Conservation (phyloP, 2,888 invertebrate genomes). For the Drosophila birchii region DNA sequence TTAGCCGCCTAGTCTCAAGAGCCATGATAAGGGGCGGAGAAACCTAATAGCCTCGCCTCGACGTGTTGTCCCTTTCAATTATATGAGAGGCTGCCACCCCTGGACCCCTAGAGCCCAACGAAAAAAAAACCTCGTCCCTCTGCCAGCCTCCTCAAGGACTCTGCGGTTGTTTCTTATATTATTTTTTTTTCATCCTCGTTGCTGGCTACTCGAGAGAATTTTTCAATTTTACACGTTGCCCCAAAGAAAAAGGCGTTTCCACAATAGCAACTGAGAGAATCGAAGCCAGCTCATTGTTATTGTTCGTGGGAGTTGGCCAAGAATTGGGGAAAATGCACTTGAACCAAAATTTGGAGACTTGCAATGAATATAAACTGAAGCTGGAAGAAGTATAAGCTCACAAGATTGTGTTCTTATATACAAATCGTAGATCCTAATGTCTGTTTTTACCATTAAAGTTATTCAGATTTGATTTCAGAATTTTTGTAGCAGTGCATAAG, state of each 20-base stretch:
- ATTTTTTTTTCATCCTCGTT: constrained; percentile 15
- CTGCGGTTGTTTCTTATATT: constrained; percentile 57
- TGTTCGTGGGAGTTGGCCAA: constrained; percentile 42
- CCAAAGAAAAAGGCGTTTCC: constrained; percentile 57
- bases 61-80: constrained; percentile 82
- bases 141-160: constrained; percentile 25
- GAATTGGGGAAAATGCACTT: constrained; percentile 12
- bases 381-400: too few relatives aligned
- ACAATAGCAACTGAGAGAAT: constrained; percentile 44
- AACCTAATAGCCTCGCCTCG: constrained; percentile 76
- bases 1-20: constrained; percentile 73
- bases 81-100: constrained; percentile 52
- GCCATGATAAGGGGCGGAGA: constrained; percentile 67
- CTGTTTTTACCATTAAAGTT: not conserved
- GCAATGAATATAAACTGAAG: too few relatives aligned
- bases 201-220: constrained; percentile 65
- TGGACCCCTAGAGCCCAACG: constrained; percentile 13
- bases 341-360: not conserved
- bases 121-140: constrained; percentile 10
- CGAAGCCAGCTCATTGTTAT: constrained; percentile 65
- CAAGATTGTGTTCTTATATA: too few relatives aligned
- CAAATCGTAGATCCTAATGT: not conserved
- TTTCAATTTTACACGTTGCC: constrained; percentile 80
- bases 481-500: constrained; percentile 1
- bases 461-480: not conserved